Conservation (phyloP, 2,113 vertebrate species). For the Gyps fulvus region DNA sequence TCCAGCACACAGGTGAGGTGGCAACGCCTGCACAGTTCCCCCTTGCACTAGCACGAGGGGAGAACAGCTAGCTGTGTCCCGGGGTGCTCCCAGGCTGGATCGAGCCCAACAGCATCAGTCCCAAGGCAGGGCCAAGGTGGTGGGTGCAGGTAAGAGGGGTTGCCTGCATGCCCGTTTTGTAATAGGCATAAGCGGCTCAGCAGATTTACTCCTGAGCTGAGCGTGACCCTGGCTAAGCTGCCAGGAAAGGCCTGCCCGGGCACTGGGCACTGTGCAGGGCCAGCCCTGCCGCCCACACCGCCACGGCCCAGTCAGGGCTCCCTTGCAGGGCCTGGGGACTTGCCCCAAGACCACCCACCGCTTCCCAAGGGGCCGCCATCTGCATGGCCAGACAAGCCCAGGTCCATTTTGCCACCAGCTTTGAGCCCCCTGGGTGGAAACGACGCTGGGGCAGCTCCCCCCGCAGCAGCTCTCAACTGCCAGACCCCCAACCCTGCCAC, state of each 20-base stretch:
- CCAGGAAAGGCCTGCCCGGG: neutral
- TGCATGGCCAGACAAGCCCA: fast-evolving
- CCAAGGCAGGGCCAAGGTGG: neutral
- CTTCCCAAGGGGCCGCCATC: neutral
- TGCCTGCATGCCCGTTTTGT: neutral
- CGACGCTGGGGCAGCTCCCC: neutral
- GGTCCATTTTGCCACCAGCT: neutral
- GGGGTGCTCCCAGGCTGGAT: neutral
- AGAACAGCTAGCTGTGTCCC: neutral
- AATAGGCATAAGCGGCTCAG: conserved; percentile 1
- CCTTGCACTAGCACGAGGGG: neutral
- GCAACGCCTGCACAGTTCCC: neutral
- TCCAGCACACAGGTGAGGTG: fast-evolving
- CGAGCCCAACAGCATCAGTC: neutral
- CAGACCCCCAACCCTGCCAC: fast-evolving
- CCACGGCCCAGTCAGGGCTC: fast-evolving
- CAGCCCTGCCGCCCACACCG: fast-evolving
- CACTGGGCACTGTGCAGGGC: neutral
- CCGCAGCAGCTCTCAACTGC: fast-evolving
- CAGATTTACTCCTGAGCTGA: conserved; percentile 5
- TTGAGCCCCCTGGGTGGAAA: no score
- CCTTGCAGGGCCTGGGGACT: neutral
- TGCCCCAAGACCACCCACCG: neutral
- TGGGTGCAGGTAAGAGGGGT: neutral
- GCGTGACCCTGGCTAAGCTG: neutral